Conservation (phyloP, 2,888 invertebrate genomes). For the Polyommatus icarus region DNA sequence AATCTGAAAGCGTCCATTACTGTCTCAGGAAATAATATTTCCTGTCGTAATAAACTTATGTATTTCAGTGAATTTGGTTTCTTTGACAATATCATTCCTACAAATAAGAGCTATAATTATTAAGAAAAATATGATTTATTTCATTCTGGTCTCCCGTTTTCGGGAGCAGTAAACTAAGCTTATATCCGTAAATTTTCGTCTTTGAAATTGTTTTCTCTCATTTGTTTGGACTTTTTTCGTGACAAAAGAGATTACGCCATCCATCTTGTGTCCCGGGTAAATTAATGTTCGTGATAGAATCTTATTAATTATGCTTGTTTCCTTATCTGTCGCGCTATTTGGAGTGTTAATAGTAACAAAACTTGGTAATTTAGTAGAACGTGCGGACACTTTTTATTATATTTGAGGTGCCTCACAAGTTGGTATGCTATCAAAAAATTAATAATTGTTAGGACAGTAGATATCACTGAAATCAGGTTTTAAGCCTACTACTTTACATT, state of each 20-base stretch:
- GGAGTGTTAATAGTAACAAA: constrained; percentile 29
- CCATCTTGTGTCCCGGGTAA: constrained; percentile 60
- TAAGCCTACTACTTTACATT: too few species aligned
- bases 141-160: not conserved
- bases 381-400: not conserved
- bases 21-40: not conserved
- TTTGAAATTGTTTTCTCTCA: constrained; percentile 69
- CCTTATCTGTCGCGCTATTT: constrained; percentile 28
- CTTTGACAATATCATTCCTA: not conserved
- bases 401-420: not conserved
- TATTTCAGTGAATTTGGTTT: not conserved
- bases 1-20: not conserved
- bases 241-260: constrained; percentile 71
- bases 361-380: constrained; percentile 21
- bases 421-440: not conserved
- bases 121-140: constrained; percentile 55
- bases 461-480: not conserved
- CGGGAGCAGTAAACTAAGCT: constrained; percentile 24
- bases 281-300: constrained; percentile 54
- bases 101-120: constrained; percentile 4
- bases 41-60: not conserved
- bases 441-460: not conserved
- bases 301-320: constrained; percentile 44
- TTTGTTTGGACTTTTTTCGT: constrained; percentile 66
- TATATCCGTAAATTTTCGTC: constrained; percentile 61